phyloP scores from a whole-genome alignment of 2,797 vertebrate species.

The Podarcis siculus region DNA sequence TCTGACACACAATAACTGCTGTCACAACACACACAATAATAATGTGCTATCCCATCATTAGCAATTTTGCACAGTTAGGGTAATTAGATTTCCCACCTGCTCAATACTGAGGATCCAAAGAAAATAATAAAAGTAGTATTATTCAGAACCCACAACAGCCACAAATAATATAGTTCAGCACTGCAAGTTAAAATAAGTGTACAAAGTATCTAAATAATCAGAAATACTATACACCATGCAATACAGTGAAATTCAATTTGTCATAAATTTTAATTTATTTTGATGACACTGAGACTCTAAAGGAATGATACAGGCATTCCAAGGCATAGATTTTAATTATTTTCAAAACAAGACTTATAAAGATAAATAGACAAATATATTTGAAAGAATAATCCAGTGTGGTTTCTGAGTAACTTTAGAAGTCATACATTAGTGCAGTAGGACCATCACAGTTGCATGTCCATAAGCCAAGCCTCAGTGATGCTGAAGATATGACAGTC shows the following conservation, averaged over 20 bases:
- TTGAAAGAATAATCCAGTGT: background rate
- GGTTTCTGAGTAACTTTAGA: background rate
- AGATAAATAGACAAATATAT: background rate
- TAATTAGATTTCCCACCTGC: slow-evolving; percentile 41
- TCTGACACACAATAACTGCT: slow-evolving; percentile 14
- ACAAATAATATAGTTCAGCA: slow-evolving; percentile 39
- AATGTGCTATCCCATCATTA: slow-evolving; percentile 18
- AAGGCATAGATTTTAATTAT: background rate
- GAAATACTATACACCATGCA: slow-evolving; percentile 4
- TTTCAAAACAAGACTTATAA: slow-evolving; percentile 13
- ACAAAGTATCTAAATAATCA: slow-evolving; percentile 11
- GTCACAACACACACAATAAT: background rate
- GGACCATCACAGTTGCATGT: background rate
- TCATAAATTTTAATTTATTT: slow-evolving; percentile 26
- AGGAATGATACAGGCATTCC: background rate
- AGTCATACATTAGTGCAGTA: background rate
- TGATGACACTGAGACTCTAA: background rate
- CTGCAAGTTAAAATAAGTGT: background rate
- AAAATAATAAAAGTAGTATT: slow-evolving; percentile 13
- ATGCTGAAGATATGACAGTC: background rate
- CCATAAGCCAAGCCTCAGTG: background rate
- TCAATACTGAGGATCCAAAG: background rate
- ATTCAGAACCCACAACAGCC: background rate
- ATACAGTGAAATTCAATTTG: slow-evolving; percentile 6
- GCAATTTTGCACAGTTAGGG: slow-evolving; percentile 39